Evolutionary conservation across 2,797 vertebrate genomes (phyloP).

Genomic region (Ctenopoma multispine): DNA sequence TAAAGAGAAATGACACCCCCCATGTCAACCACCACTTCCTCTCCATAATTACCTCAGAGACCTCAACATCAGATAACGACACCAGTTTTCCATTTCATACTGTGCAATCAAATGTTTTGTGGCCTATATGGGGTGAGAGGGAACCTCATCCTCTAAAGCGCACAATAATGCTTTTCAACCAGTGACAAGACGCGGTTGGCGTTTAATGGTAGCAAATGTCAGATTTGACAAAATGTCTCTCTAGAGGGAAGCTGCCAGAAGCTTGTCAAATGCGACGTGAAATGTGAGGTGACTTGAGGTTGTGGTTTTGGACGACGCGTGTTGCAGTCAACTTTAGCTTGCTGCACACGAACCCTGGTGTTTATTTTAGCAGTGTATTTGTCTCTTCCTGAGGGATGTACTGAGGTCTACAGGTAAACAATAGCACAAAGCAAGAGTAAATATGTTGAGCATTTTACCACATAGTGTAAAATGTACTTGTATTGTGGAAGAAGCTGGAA

Average conservation of each 20-base stretch:
- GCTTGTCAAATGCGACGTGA: conserved; percentile 36
- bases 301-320: conserved; percentile 4
- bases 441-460: not conserved
- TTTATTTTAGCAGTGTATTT: conserved; percentile 2
- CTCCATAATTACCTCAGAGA: conserved; percentile 72
- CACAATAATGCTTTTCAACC: conserved; percentile 20
- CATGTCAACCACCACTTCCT: conserved; percentile 6
- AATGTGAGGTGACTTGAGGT: conserved; percentile 19
- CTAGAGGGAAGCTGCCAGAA: conserved; percentile 27
- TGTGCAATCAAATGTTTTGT: conserved; percentile 3
- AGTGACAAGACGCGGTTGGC: conserved; percentile 13
- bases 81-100: conserved; percentile 23
- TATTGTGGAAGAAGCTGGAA: not conserved
- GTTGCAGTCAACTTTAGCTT: not conserved
- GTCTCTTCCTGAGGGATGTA: not conserved
- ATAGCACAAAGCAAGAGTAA: not conserved
- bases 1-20: not conserved
- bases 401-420: conserved; percentile 11
- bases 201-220: conserved; percentile 54
- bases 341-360: conserved; percentile 4
- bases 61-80: conserved; percentile 56
- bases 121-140: not conserved
- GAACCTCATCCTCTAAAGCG: not conserved
- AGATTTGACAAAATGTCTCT: conserved; percentile 46
- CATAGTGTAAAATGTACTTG: not conserved